Percentiles rank a stretch among this genome's conserved stretches.
Evolutionary conservation across 2,888 invertebrate species (phyloP).

Genomic region (Leptopilina syphax): DNA sequence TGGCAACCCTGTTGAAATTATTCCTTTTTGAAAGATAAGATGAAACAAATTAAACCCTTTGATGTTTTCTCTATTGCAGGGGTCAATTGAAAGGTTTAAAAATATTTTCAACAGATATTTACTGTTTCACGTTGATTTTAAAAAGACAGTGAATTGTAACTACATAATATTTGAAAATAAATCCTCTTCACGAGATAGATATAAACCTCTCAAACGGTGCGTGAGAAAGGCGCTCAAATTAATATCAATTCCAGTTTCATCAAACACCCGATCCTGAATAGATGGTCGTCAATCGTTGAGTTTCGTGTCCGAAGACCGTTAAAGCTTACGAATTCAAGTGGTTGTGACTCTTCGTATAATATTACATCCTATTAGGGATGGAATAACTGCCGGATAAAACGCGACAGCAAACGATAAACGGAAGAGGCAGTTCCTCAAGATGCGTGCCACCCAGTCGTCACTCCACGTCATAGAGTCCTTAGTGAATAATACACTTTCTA

Average conservation of each 20-base stretch:
- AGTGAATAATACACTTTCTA: constrained; percentile 18
- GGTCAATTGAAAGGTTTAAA: too few species aligned
- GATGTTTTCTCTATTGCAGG: too few species aligned
- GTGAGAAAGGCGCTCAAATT: constrained; percentile 31
- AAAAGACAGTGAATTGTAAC: background rate
- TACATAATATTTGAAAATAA: background rate
- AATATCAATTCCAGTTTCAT: constrained; percentile 36
- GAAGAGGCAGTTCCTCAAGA: constrained; percentile 57
- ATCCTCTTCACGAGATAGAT: background rate
- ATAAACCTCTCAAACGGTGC: constrained; percentile 21
- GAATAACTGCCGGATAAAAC: constrained; percentile 74
- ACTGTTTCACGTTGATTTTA: background rate
- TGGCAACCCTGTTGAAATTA: too few species aligned
- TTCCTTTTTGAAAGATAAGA: too few species aligned
- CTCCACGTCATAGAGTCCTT: constrained; percentile 22
- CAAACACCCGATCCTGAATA: constrained; percentile 28
- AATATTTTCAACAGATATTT: background rate
- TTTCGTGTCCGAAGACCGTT: constrained; percentile 73
- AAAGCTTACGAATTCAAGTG: constrained; percentile 74
- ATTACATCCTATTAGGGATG: constrained; percentile 75
- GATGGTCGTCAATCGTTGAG: constrained; percentile 40
- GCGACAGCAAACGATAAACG: constrained; percentile 66
- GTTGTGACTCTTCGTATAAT: constrained; percentile 73
- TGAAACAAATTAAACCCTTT: too few species aligned
- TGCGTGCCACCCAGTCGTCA: constrained; percentile 71